These are phyloP conservation scores for Glossophaga mutica DNA, from an alignment of 2,797 vertebrate genomes.

Conservation along the genomic window DNA sequence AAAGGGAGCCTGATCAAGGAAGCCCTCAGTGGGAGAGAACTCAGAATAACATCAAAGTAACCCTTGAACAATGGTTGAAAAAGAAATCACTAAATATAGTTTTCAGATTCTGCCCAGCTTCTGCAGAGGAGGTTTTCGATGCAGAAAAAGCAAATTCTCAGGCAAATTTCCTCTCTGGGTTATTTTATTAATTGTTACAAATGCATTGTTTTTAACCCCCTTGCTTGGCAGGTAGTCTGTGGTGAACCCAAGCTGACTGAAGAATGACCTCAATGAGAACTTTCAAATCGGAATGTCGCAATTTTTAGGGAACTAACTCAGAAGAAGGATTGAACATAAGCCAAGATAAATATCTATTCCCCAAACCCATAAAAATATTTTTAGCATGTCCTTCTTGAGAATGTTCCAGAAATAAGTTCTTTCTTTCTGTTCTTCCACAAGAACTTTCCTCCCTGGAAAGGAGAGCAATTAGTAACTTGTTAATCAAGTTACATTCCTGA, in stretches of 20 bases:
- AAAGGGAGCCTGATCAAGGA: not conserved
- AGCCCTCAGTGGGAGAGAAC: not conserved
- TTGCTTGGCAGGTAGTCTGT: not conserved
- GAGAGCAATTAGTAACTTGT: constrained; percentile 45
- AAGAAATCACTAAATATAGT: not conserved
- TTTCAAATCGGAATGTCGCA: constrained; percentile 21
- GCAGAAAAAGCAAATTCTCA: not conserved
- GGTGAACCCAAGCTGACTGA: not conserved
- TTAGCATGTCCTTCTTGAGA: constrained; percentile 66
- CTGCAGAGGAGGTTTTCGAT: not conserved
- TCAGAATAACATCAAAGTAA: not conserved
- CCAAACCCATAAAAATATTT: constrained; percentile 68
- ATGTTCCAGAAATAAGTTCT: constrained; percentile 63
- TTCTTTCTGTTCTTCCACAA: constrained; percentile 46
- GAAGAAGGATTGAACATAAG: constrained; percentile 60
- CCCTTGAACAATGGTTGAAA: not conserved
- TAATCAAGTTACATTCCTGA: constrained; percentile 55
- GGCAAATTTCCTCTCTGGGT: not conserved
- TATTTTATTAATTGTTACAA: not conserved
- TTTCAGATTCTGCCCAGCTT: not conserved
- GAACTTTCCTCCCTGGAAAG: constrained; percentile 39
- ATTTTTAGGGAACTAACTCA: constrained; percentile 55
- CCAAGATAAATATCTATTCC: constrained; percentile 68
- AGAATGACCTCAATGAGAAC: not conserved
- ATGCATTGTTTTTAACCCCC: not conserved